Conservation (phyloP, 2,888 invertebrate genomes). For the Agelastica alni region DNA sequence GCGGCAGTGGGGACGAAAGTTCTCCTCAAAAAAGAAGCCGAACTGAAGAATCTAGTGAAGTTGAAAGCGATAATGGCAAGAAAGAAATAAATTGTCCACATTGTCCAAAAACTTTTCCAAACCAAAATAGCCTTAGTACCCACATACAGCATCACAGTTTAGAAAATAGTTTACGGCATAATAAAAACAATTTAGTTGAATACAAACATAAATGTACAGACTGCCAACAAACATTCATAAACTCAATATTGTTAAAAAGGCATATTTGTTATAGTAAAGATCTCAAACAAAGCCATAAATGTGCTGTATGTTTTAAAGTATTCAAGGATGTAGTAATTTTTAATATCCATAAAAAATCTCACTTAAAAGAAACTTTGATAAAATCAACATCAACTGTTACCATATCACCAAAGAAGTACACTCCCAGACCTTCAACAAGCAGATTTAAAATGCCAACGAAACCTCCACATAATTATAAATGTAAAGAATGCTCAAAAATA, state of each 20-base stretch:
- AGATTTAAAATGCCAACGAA: constrained; percentile 19
- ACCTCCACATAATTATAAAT: constrained; percentile 38
- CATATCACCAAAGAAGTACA: constrained; percentile 44
- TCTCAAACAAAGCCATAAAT: constrained; percentile 32
- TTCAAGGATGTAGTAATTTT: constrained; percentile 42
- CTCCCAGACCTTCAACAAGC: constrained; percentile 24
- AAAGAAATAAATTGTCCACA: constrained; percentile 48
- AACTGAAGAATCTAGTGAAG: constrained; percentile 34
- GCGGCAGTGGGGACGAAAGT: constrained; percentile 19
- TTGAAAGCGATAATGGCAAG: constrained; percentile 28
- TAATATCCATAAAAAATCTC: constrained; percentile 47
- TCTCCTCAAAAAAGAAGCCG: constrained; percentile 38
- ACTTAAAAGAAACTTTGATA: constrained; percentile 47
- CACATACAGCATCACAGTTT: constrained; percentile 52
- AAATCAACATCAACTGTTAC: constrained; percentile 41
- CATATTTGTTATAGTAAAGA: constrained; percentile 43
- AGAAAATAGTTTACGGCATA: constrained; percentile 39
- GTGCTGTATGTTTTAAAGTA: constrained; percentile 46
- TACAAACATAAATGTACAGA: constrained; percentile 48
- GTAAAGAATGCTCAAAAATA: constrained; percentile 45
- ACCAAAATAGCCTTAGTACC: constrained; percentile 50
- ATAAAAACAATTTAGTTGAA: constrained; percentile 30
- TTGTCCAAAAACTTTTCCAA: constrained; percentile 53
- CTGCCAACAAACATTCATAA: constrained; percentile 49
- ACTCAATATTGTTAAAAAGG: constrained; percentile 44